Evolutionary conservation across 2,113 vertebrate species (phyloP), one percentile per base, ranked within the genome.

Genomic region (Microcebus murinus): DNA sequence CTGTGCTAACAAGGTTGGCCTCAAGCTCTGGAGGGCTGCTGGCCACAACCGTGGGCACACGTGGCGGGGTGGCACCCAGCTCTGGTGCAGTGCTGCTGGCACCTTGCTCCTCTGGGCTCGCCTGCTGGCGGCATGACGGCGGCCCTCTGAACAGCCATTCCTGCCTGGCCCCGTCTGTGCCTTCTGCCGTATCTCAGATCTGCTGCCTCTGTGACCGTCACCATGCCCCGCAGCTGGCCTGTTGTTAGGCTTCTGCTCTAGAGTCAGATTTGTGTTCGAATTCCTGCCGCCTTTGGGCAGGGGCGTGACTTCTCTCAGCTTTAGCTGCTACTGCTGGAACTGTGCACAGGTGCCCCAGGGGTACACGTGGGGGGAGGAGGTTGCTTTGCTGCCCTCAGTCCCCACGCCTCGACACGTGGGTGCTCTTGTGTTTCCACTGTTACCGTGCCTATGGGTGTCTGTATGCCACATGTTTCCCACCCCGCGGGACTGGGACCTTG

Each of bases 1-100:
- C 61, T 21, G 36, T 39, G 57, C n/a, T 67, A 34, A 76, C 39
- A 20, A 20, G 1, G 61, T 1, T 8, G n/a, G 57, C 23, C 8
- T 52, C 18, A 45, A 67, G 25, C n/a, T 68, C 52, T 13, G n/a
- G 48, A 52, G 50, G 42, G 71, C 63, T 5, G 12, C 59, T 11
- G 1, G 21, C 63, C 29, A 2, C 0, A 17, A 48, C 42, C 4
- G 6, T 4, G 20, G 63, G 25, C 10, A 6, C 0, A n/a, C 7
- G 4, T 0, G 0, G 81, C 18, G 14, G 25, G 12, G 31, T n/a
- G 15, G 5, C 25, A 5, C 0, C 18, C 5, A 48, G 31, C 7
- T 3, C 39, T 3, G 11, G 45, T 1, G 2, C 18, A 6, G 29
- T 0, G 0, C n/a, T 17, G 6, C 4, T 36, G 29, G 21, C 6